A percentile compares a stretch with the other conserved stretches of the same genome.
These are phyloP conservation scores for Brachionichthys hirsutus DNA, from an alignment of 2,113 vertebrate genomes.

Conservation along the genomic window DNA sequence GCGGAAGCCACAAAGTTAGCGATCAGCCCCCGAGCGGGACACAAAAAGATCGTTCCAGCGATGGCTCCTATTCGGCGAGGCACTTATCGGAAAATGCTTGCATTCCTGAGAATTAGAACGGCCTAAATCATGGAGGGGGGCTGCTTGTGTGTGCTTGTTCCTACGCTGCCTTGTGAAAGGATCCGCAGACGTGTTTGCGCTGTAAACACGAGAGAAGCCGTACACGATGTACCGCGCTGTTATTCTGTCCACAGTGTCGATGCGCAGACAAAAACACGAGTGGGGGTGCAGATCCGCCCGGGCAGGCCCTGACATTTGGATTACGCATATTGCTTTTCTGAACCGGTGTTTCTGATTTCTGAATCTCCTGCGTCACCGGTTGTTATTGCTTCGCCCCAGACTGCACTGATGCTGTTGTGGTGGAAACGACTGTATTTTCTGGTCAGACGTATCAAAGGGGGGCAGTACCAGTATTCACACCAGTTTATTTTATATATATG, in stretches of 20 bases:
- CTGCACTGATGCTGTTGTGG: no score
- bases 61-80: conserved; percentile 15
- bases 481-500: no score
- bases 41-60: conserved; percentile 21
- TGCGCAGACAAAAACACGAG: conserved; percentile 59
- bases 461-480: no score
- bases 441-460: no score
- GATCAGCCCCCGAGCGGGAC: conserved; percentile 24
- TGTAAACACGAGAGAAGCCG: conserved; percentile 53
- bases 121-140: conserved; percentile 46
- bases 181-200: conserved; percentile 61
- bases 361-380: no score
- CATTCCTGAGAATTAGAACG: conserved; percentile 64
- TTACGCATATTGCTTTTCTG: conserved; percentile 30
- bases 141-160: conserved; percentile 63
- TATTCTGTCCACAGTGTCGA: conserved; percentile 57
- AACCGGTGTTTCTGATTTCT: conserved; percentile 15
- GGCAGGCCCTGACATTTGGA: conserved; percentile 48
- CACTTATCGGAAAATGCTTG: conserved; percentile 53
- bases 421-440: no score
- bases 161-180: conserved; percentile 49
- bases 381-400: no score
- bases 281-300: conserved; percentile 18
- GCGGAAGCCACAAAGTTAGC: conserved; percentile 24
- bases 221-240: conserved; percentile 46